These are phyloP conservation scores for Melanotaenia boesemani DNA, from an alignment of 2,797 vertebrate species.

Conservation along the genomic window DNA sequence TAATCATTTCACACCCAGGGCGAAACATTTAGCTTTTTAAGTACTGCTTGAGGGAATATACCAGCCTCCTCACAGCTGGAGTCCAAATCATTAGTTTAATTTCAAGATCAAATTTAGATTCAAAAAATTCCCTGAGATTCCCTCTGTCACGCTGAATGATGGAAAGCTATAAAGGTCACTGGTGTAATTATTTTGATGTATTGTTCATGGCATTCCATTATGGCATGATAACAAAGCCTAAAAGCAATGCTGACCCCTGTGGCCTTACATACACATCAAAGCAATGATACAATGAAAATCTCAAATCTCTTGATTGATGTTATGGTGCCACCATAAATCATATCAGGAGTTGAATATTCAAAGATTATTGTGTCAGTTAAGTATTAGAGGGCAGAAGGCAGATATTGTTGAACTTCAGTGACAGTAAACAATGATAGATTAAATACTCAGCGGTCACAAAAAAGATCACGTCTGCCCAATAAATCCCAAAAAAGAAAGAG, in stretches of 20 bases:
- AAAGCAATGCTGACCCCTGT: neutral
- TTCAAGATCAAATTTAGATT: neutral
- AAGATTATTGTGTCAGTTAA: slow-evolving; percentile 1
- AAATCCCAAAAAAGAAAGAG: neutral
- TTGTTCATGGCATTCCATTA: slow-evolving; percentile 1
- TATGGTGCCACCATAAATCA: neutral
- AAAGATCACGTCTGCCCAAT: neutral
- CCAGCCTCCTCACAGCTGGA: neutral
- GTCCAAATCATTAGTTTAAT: neutral
- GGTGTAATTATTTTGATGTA: slow-evolving; percentile 13
- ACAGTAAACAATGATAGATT: neutral
- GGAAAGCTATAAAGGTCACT: slow-evolving; percentile 3
- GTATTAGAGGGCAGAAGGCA: neutral
- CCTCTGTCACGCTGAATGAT: neutral
- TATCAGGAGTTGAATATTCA: slow-evolving; percentile 13
- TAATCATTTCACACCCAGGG: slow-evolving; percentile 14
- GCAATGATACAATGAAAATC: neutral
- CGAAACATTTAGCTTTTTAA: slow-evolving; percentile 22
- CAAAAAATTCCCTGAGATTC: neutral
- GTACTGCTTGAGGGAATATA: neutral
- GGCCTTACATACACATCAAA: slow-evolving; percentile 1
- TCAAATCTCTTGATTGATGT: neutral
- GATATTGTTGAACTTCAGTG: neutral
- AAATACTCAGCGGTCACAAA: neutral
- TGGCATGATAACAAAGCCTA: slow-evolving; percentile 3